Evolutionary conservation across 2,113 vertebrate genomes (phyloP), one percentile per base, ranked within the genome.

Genomic region (Neomonachus schauinslandi): DNA sequence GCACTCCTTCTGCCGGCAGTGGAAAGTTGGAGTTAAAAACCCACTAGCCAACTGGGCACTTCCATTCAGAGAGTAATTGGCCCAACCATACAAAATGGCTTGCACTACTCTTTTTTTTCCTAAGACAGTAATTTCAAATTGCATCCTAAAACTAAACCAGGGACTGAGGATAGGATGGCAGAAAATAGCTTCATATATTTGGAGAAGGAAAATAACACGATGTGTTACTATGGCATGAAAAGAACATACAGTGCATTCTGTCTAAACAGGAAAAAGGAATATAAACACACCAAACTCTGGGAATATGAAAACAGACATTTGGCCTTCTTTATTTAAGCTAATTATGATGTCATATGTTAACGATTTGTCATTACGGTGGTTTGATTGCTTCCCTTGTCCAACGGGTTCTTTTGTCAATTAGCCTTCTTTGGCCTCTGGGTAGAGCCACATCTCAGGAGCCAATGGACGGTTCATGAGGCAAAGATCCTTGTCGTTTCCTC

Each of bases 401-500:
- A 96, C 93, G 94, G 96, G 97, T 97, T 98, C 98, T 98, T 97
- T 82, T 81, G 85, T 97, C 98, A 97, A 98, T 98, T 99, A 98
- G 99, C 98, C 98, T 98, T 97, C 98, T 88, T 95, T 97, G 95
- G 98, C 96, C 97, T 98, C 95, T 95, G 90, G 89, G 86, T 26
- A 86, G 86, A 96, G 14, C 49, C 42, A 84, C n/a, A 61, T 82
- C 21, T n/a, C 39, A 0, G 26, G 72, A 98, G 87, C 59, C 87
- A 76, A 71, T 26, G 96, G 98, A 98, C 92, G 96, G 98, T 98
- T 99, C 97, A 98, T 98, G 98, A 98, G 98, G 26, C 21, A 98
- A 97, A 96, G 98, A 98, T 71, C 98, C 98, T 98, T 86, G 97
- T 98, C 98, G 99, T 96, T 98, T 83, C 90, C 97, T 98, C 83